Evolutionary conservation across 2,888 invertebrate species (phyloP).

Genomic region (Eupithecia dodoneata): DNA sequence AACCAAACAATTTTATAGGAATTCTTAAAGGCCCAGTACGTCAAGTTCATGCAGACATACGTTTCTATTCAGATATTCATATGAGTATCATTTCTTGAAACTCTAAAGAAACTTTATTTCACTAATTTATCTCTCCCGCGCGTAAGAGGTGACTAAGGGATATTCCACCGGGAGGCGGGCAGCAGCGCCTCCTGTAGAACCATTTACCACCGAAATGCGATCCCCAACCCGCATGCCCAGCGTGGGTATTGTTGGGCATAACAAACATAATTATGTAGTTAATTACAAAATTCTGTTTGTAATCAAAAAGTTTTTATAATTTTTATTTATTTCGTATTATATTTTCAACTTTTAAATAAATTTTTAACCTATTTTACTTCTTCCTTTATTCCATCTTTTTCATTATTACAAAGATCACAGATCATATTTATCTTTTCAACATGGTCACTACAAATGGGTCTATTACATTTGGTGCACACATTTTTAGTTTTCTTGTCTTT

Average conservation of each 20-base stretch:
- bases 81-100: neutral
- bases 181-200: too few relatives aligned
- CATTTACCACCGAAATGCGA: too few relatives aligned
- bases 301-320: too few relatives aligned
- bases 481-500: constrained; percentile 6
- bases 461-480: neutral
- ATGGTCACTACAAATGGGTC: neutral
- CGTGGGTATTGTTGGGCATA: too few relatives aligned
- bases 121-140: neutral
- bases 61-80: neutral
- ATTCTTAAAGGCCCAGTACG: neutral
- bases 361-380: too few relatives aligned
- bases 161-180: too few relatives aligned
- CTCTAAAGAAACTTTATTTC: neutral
- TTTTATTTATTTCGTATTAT: too few relatives aligned
- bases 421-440: neutral
- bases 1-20: neutral
- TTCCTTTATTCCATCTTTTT: neutral
- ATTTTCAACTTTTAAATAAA: too few relatives aligned
- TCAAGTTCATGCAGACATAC: constrained; percentile 2
- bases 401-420: constrained; percentile 1
- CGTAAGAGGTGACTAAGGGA: too few relatives aligned
- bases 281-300: too few relatives aligned
- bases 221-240: too few relatives aligned
- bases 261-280: too few relatives aligned